Evolutionary conservation across 2,888 invertebrate species (phyloP).

Genomic region (Leptinotarsa juncta): DNA sequence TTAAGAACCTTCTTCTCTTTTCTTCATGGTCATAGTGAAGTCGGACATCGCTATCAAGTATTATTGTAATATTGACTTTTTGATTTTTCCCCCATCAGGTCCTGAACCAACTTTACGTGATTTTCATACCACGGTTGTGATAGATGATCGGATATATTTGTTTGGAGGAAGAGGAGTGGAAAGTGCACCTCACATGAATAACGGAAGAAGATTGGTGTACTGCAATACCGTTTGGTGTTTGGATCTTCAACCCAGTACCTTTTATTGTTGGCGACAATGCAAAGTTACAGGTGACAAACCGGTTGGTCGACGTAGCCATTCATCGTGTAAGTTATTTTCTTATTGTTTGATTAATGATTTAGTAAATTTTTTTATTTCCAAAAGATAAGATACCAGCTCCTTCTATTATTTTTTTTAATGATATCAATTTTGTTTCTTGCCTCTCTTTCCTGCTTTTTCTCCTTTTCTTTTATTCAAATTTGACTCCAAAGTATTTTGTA

Average conservation of each 20-base stretch:
- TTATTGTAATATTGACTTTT: neutral
- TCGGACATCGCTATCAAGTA: too few species aligned
- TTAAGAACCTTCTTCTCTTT: neutral
- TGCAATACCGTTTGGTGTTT: conserved; percentile 81
- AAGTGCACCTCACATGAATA: conserved; percentile 67
- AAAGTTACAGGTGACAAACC: conserved; percentile 76
- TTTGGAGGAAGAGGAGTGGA: conserved; percentile 85
- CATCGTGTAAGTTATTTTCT: conserved; percentile 78
- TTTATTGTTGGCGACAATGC: conserved; percentile 72
- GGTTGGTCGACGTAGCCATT: conserved; percentile 88
- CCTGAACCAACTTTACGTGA: conserved; percentile 75
- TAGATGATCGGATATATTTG: conserved; percentile 84
- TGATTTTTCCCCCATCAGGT: conserved; percentile 45
- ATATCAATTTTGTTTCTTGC: too few species aligned
- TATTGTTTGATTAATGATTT: too few species aligned
- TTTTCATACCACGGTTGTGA: conserved; percentile 87
- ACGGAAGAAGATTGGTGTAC: conserved; percentile 80
- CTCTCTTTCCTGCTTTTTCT: too few species aligned
- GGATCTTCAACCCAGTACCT: conserved; percentile 68
- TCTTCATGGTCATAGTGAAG: neutral
- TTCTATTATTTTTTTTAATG: too few species aligned
- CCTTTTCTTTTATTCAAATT: too few species aligned
- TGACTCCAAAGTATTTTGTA: too few species aligned
- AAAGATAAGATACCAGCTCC: too few species aligned
- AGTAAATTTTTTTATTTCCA: too few species aligned